Conservation (phyloP, 2,888 invertebrate species). For the Eupithecia tripunctaria region DNA sequence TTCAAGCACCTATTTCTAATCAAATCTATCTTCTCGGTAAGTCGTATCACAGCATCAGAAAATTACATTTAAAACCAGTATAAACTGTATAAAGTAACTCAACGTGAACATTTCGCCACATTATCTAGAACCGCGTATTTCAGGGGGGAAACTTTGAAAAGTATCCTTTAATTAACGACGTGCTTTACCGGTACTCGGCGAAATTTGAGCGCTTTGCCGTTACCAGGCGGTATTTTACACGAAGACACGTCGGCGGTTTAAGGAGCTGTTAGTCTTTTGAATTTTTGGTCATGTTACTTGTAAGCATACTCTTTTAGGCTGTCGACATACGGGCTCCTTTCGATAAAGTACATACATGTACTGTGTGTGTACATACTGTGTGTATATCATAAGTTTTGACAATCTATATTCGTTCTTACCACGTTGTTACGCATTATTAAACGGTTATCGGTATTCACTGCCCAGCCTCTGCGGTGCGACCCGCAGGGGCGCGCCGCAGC, state of each 20-base stretch:
- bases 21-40: neutral
- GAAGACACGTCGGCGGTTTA: slow-evolving; percentile 27
- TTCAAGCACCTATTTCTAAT: neutral
- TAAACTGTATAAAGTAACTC: slow-evolving; percentile 6
- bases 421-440: too few species aligned
- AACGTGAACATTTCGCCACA: neutral
- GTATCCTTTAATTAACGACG: slow-evolving; percentile 64
- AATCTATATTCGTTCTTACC: too few species aligned
- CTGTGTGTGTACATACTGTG: too few species aligned
- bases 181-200: slow-evolving; percentile 53
- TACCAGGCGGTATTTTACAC: slow-evolving; percentile 39
- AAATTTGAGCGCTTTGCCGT: slow-evolving; percentile 52
- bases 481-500: too few species aligned
- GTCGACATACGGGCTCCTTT: neutral
- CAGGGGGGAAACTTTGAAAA: slow-evolving; percentile 55
- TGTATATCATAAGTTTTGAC: too few species aligned
- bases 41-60: neutral
- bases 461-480: too few species aligned
- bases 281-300: slow-evolving; percentile 1
- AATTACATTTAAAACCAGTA: neutral
- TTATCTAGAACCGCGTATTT: slow-evolving; percentile 7
- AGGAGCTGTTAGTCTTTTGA: slow-evolving; percentile 5
- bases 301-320: slow-evolving; percentile 1
- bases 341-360: too few species aligned
- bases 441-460: too few species aligned